Evolutionary conservation across 2,888 invertebrate species (phyloP), one percentile per base, ranked within the genome.

Genomic region (Yponomeuta sedellus): DNA sequence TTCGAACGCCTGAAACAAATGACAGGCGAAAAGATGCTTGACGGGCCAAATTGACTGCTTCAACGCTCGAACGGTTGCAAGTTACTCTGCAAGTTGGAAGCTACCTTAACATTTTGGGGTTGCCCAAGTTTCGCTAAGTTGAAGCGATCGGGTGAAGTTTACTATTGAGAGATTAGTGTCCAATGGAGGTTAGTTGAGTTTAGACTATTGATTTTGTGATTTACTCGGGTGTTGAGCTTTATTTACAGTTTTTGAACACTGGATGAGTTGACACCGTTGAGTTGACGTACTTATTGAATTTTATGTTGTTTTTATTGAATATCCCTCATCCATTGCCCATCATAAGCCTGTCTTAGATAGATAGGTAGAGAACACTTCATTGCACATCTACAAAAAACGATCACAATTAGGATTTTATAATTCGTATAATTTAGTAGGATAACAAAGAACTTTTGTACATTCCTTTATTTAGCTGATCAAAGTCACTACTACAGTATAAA

Each of bases 81-180:
- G 16, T 52, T 52, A 5, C 44, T 34, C 34, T 34, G 8, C 34
- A 34, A 34, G 34, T 16, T 52, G 16, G 16, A 16, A 52, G 16
- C 16, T 16, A 52, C 44, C 44, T 52, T 52, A 52, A 52, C 44
- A 52, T 12, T 52, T 52, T 6, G 44, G 74, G 78, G 78, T 85
- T 87, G 85, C 88, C 88, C 87, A 88, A 87, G 87, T 88, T 64
- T 34, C 16, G 58, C 34, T 16, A 34, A 57, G 28, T 56, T 64
- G 12, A 57, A 57, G 56, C 22, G n/a, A 64, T 28, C 28, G 12
- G 22, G 20, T 25, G 16, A 64, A 39, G 80, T 79, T 80, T 85
- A 87, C 72, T 87, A 85, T 78, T 80, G 79, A 79, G 84, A 81
- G 83, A 86, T 86, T 85, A 75, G 70, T 80, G 78, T 76, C 77